These are phyloP conservation scores for Illadopsis cleaveri DNA, from an alignment of 2,113 vertebrate genomes.

Conservation along the genomic window DNA sequence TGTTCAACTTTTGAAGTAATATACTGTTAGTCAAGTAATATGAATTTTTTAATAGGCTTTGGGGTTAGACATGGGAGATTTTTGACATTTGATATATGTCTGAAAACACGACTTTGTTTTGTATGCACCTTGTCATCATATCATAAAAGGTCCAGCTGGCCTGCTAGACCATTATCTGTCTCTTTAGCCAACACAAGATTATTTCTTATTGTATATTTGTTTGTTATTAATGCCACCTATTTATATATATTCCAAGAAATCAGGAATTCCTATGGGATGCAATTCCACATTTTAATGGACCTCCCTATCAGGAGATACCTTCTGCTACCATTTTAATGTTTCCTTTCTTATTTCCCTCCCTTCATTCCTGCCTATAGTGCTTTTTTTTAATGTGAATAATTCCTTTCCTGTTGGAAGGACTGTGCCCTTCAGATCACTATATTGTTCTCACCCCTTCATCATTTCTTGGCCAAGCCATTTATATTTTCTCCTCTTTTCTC, in stretches of 20 bases:
- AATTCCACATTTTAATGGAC: constrained; percentile 37
- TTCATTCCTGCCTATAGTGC: not conserved
- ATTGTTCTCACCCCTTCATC: constrained; percentile 36
- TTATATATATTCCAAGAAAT: constrained; percentile 17
- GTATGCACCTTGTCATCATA: not conserved
- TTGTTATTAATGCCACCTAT: constrained; percentile 5
- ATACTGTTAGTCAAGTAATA: not conserved
- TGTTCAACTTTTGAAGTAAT: not conserved
- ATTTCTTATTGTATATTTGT: constrained; percentile 11
- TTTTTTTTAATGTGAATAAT: constrained; percentile 55
- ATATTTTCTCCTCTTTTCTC: constrained; percentile 51
- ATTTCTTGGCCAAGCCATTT: constrained; percentile 29
- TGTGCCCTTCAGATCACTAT: constrained; percentile 25
- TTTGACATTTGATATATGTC: not conserved
- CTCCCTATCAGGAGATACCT: constrained; percentile 35
- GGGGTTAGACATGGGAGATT: not conserved
- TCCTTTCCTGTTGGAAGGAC: constrained; percentile 13
- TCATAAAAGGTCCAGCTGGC: not conserved
- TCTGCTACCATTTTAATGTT: constrained; percentile 41
- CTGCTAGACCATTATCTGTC: not conserved
- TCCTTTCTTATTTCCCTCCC: constrained; percentile 33
- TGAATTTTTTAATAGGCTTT: not conserved
- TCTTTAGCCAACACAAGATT: constrained; percentile 20
- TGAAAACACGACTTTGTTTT: not conserved
- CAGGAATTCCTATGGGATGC: constrained; percentile 17